Evolutionary conservation across 2,888 invertebrate genomes (phyloP), one percentile per base, ranked within the genome.

Genomic region (Spatulosminthurus flaviceps): DNA sequence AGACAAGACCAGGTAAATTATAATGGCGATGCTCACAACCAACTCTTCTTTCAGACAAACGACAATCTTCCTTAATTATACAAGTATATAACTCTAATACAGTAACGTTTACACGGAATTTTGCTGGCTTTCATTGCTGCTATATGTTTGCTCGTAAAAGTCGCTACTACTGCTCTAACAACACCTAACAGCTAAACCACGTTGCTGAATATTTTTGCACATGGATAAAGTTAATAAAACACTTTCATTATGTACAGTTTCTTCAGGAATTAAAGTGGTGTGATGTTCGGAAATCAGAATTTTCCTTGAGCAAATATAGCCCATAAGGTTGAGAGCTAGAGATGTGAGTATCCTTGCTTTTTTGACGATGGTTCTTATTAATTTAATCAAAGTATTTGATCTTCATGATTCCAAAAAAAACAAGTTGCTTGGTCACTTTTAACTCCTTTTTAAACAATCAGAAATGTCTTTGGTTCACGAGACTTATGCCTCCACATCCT

Each of bases 361-460:
- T 51, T 5, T 5, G 16, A 34, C 4, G 51, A 16, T 51, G 16
- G 5, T 51, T 19, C 51, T 51, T 51, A 13, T 19, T 19, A n/a
- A 51, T 51, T 51, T 51, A 51, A 51, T 51, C 51, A 51, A 51
- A 28, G 28, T 11, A 73, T 51, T 24, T 24, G 26, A 42, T 26
- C 41, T 60, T 21, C 19, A 73, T 21, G 26, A 51, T 51, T 11
- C 19, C 29, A 77, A 78, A 78, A 72, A 78, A 78, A 22, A 28
- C 28, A 72, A 72, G 51, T 72, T 71, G 72, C 61, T 78, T 61
- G 78, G 72, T 61, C 61, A 71, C 78, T 78, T 71, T 72, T 72
- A 26, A 42, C 29, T 75, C 64, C n/a, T n/a, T 2, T 22, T n/a
- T 60, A 29, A 42, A 42, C 51, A 51, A 51, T 51, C 51, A 51